phyloP scores from a whole-genome alignment of 2,888 invertebrate genomes.

The Gasteruption jaculator region DNA sequence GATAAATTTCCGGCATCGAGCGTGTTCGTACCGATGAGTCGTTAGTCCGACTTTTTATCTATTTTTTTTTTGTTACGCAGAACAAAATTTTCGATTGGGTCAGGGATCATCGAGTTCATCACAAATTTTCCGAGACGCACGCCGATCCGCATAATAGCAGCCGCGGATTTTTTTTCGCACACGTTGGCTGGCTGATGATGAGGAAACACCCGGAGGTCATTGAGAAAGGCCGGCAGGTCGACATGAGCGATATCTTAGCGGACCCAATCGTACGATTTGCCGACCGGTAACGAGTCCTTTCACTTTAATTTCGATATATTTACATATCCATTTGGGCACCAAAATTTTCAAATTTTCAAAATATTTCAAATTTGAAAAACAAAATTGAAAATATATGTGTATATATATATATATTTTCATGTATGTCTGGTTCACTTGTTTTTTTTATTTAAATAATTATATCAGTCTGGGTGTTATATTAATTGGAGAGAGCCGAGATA shows the following conservation, averaged over 20 bases:
- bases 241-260: constrained; percentile 71
- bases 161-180: constrained; percentile 87
- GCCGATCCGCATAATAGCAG: constrained; percentile 80
- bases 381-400: not conserved
- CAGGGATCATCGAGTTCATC: constrained; percentile 71
- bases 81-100: constrained; percentile 71
- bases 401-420: too few relatives aligned
- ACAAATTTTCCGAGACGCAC: constrained; percentile 66
- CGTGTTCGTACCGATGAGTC: too few relatives aligned
- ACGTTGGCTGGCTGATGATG: constrained; percentile 90
- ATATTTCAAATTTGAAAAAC: not conserved
- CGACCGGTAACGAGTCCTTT: constrained; percentile 57
- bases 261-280: constrained; percentile 79
- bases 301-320: too few relatives aligned
- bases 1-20: too few relatives aligned
- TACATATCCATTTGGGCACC: too few relatives aligned
- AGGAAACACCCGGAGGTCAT: constrained; percentile 83
- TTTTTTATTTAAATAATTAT: too few relatives aligned
- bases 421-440: too few relatives aligned
- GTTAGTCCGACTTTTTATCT: too few relatives aligned
- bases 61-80: constrained; percentile 46
- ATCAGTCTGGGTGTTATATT: too few relatives aligned
- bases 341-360: not conserved
- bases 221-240: constrained; percentile 68
- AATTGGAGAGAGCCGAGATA: too few relatives aligned